These are phyloP conservation scores for Aegithalos caudatus DNA, from an alignment of 2,113 vertebrate genomes.

Conservation along the genomic window DNA sequence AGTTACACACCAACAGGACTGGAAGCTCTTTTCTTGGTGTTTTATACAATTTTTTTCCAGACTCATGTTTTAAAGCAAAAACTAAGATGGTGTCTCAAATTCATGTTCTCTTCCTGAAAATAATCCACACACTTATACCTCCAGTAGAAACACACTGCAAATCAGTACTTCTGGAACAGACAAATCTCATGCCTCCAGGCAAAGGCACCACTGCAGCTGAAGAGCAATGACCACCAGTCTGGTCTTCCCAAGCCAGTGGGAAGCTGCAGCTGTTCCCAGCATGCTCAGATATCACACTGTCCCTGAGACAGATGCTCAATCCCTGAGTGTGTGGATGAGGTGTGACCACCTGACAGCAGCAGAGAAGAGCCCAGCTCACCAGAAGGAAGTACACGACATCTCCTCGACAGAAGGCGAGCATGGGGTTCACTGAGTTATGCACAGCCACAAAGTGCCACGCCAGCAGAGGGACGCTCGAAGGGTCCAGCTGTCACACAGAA, in stretches of 20 bases:
- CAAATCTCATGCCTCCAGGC: not conserved
- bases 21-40: not conserved
- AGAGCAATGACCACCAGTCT: not conserved
- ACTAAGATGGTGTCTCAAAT: not conserved
- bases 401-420: constrained; percentile 95
- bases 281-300: not conserved
- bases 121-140: not conserved
- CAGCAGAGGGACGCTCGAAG: constrained; percentile 91
- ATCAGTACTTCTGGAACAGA: not conserved
- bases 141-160: not conserved
- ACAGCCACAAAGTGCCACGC: constrained; percentile 94
- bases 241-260: not conserved
- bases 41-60: not conserved
- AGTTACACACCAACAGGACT: not conserved
- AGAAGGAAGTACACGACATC: constrained; percentile 91
- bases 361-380: constrained; percentile 69
- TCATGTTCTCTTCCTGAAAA: not conserved
- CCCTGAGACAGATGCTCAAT: not conserved
- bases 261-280: not conserved
- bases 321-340: not conserved
- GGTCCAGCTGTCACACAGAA: constrained; percentile 81
- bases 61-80: not conserved
- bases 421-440: constrained; percentile 86
- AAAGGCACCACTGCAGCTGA: not conserved
- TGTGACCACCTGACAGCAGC: not conserved